Conservation (phyloP, 2,113 vertebrate genomes). For the Oryctolagus cuniculus region mOryCun1.1 NC_091439.1:38295501-38296000, state of each 20-base stretch:
- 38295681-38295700: not conserved
- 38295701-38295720: not conserved
- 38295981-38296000: not conserved
- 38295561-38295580: too few species aligned
- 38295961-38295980: not conserved
- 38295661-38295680: not conserved
- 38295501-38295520: not conserved
- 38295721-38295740: not conserved
- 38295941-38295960: not conserved
- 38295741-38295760: not conserved
- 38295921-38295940: not conserved
- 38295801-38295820: not conserved
- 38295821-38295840: not conserved
- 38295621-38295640: not conserved
- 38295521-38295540: not conserved
- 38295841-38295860: not conserved
- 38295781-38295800: not conserved
- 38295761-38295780: not conserved
- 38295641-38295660: not conserved
- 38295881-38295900: not conserved
- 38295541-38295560: not conserved
- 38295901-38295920: not conserved
- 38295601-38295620: not conserved
- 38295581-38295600: not conserved
- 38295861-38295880: not conserved